Evolutionary conservation across 2,797 vertebrate genomes (phyloP).

Genomic region (Antrozous pallidus): DNA sequence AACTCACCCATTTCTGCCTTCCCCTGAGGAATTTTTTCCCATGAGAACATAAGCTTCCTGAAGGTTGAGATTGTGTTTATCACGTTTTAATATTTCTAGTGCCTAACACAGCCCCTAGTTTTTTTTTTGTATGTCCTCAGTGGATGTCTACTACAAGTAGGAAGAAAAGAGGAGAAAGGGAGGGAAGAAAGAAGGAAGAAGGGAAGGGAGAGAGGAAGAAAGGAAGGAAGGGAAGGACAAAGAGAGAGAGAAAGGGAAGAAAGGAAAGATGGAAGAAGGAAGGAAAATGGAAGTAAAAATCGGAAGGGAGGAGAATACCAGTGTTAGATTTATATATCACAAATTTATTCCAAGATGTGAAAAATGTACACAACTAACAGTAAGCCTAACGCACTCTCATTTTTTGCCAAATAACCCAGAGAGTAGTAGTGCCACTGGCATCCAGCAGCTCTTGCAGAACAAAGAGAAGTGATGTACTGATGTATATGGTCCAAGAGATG

Average conservation of each 20-base stretch:
- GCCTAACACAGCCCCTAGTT: neutral
- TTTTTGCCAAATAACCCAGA: neutral
- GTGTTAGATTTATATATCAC: neutral
- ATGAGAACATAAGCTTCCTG: neutral
- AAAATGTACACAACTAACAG: neutral
- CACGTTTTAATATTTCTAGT: neutral
- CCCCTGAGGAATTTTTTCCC: neutral
- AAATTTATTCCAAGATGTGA: neutral
- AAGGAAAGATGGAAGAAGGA: neutral
- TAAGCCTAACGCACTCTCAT: neutral
- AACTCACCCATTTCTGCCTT: neutral
- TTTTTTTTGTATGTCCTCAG: neutral
- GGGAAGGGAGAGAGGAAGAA: neutral
- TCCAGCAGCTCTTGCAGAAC: neutral
- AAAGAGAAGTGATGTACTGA: neutral
- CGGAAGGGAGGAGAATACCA: neutral
- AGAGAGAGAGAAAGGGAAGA: neutral
- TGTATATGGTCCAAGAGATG: neutral
- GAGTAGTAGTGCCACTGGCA: neutral
- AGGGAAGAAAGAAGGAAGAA: neutral
- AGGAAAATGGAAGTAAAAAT: neutral
- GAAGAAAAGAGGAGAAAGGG: neutral
- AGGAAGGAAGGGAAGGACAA: neutral
- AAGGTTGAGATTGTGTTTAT: neutral
- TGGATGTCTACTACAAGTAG: neutral